These are phyloP conservation scores for Pagrus major DNA, from an alignment of 2,113 vertebrate species.

Conservation along the genomic window DNA sequence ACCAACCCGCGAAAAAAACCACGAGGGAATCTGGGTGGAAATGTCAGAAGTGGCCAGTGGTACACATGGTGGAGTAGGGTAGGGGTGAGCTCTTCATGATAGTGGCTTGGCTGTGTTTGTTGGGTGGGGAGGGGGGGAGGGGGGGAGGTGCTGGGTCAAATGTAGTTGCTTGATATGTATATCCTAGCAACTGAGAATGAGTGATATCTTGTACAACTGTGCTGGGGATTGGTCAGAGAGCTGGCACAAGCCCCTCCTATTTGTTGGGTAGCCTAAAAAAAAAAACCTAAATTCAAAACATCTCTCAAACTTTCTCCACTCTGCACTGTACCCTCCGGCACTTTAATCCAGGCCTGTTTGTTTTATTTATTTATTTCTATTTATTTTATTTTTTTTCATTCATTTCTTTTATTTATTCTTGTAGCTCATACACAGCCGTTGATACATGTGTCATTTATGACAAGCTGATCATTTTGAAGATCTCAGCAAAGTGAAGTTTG, in stretches of 20 bases:
- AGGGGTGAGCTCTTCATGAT: conserved; percentile 68
- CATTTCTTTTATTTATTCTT: conserved; percentile 53
- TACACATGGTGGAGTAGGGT: conserved; percentile 50
- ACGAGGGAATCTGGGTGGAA: conserved; percentile 67
- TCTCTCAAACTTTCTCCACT: conserved; percentile 88
- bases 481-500: conserved; percentile 70
- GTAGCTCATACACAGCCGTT: conserved; percentile 57
- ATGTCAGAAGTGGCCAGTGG: conserved; percentile 57
- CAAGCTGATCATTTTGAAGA: conserved; percentile 73
- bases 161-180: conserved; percentile 91
- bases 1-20: conserved; percentile 43
- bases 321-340: conserved; percentile 92
- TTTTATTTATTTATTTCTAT: conserved; percentile 64
- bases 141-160: conserved; percentile 63
- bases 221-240: conserved; percentile 90
- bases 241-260: conserved; percentile 87
- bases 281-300: conserved; percentile 91
- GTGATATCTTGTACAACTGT: conserved; percentile 86
- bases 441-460: conserved; percentile 81
- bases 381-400: conserved; percentile 60
- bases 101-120: conserved; percentile 42
- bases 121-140: conserved; percentile 35
- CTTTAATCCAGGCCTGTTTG: conserved; percentile 87
- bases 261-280: conserved; percentile 73
- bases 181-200: conserved; percentile 88